phyloP scores from a whole-genome alignment of 2,113 vertebrate species.

The Marcusenius ussheri region DNA sequence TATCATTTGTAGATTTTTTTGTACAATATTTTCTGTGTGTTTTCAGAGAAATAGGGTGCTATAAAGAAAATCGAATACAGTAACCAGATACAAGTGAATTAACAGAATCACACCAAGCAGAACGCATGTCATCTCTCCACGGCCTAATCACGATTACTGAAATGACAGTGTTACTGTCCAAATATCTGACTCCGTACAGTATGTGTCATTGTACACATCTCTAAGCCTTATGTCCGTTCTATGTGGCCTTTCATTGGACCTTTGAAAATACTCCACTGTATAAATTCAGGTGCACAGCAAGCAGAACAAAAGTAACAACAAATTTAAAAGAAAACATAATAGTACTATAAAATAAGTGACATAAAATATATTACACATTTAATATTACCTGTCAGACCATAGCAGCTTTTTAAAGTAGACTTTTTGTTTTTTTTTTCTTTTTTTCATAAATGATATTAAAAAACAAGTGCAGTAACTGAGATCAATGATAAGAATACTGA shows the following conservation, averaged over 20 bases:
- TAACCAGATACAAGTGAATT: not conserved
- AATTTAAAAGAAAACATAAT: conserved; percentile 44
- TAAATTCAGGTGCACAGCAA: conserved; percentile 57
- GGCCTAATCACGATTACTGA: not conserved
- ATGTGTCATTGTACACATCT: not conserved
- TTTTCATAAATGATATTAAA: conserved; percentile 62
- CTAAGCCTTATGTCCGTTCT: not conserved
- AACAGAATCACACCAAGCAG: not conserved
- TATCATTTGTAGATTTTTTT: not conserved
- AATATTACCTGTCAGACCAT: conserved; percentile 63
- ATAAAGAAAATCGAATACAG: not conserved
- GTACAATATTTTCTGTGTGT: not conserved
- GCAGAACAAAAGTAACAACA: conserved; percentile 29
- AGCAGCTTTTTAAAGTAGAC: conserved; percentile 71
- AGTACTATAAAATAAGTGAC: conserved; percentile 46
- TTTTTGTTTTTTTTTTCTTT: conserved; percentile 45
- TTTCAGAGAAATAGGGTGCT: not conserved
- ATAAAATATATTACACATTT: conserved; percentile 42
- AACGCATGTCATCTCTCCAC: not conserved
- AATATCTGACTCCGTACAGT: not conserved
- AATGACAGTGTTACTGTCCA: not conserved
- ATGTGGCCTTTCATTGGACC: not conserved
- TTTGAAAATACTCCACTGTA: conserved; percentile 45
- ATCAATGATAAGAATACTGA: conserved; percentile 77
- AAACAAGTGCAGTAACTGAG: conserved; percentile 79